Evolutionary conservation across 2,797 vertebrate genomes (phyloP), one percentile per base, ranked within the genome.

Genomic region (Tiaroga cobitis): DNA sequence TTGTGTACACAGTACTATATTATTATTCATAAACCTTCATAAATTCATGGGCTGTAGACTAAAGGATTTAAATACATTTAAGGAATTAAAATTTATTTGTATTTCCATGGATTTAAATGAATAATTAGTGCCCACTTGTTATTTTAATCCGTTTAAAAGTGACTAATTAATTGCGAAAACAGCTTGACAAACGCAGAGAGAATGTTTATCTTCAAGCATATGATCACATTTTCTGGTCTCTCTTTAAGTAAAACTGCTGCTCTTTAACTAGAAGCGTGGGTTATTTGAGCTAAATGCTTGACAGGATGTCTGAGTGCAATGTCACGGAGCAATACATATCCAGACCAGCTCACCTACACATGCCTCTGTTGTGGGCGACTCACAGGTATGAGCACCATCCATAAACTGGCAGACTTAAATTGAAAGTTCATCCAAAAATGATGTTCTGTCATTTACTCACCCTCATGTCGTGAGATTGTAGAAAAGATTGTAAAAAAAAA

Each of bases 111-210:
- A 83, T 88, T 85, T 86, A 88, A 89, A 82, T 75, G 89, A 87
- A 88, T 84, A 76, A 90, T 80, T 90, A 91, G 86, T 89, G 86
- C 87, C 92, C 90, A 91, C 90, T 90, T 92, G 89, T 90, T 88
- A 88, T 93, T 88, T 89, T 83, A 90, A 90, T 85, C 88, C 83
- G 88, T 92, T 94, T 91, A 73, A 87, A 88, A 59, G 86, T 46
- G 74, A 72, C 83, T 91, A 86, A 92, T 93, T 90, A 90, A 86
- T 89, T 85, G 39, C 70, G n/a, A 88, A 65, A 82, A 74, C 83
- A 83, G 86, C 69, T 86, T 37, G 26, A 73, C 84, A 90, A 91
- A 91, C 86, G 89, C 82, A 90, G 18, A 65, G 18, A 65, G 18
- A 80, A 49, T 49, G 6, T 49, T 80, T 43, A 78, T 78, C n/a